Base-by-base conservation (phyloP, 2,888 invertebrate genomes). In the Hofmannophila pseudospretella region DNA sequence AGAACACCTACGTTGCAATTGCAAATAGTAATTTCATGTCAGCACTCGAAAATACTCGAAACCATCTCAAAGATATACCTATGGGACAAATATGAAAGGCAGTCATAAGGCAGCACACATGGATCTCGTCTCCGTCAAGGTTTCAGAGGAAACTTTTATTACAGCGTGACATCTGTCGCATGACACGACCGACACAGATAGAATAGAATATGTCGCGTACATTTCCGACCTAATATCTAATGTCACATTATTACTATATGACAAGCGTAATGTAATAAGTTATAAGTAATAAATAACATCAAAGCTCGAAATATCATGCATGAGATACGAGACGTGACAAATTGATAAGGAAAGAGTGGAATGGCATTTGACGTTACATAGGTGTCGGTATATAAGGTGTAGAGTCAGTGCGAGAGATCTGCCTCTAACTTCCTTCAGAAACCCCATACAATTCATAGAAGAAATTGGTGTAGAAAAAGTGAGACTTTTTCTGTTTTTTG, bases 111-210 rank as follows among this genome's bases (percentile, higher is more conserved):
- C 3, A 16, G 16, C 5, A 16, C 51, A 40, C 42, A n/a, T 41
- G 51, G 45, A 59, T 52, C 51, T 47, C 47, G 47, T 51, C 50
- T 55, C 42, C 44, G 38, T 38, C 38, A 46, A 50, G 52, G 48
- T 10, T 20, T 43, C 47, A 40, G 49, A 56, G 54, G 55, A 52
- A 70, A 73, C 59, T 75, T 75, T 66, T 67, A 69, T 70, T 70
- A 67, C 58, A 48, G 44, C 44, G 46, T 57, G 67, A 69, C 72
- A 72, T 69, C 67, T 70, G 67, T 60, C 66, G 54, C 52, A 48
- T 8, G 9, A 11, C 12, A 12, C 65, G 54, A 51, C 43, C 39
- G 36, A 32, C 44, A 16, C 14, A 9, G n/a, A n/a, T n/a, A n/a
- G n/a, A 4, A 30, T 3, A 39, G 41, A 45, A 45, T 41, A 53